Base-by-base conservation (phyloP, 23 tunicate genomes). In the Styela plicata region DNA sequence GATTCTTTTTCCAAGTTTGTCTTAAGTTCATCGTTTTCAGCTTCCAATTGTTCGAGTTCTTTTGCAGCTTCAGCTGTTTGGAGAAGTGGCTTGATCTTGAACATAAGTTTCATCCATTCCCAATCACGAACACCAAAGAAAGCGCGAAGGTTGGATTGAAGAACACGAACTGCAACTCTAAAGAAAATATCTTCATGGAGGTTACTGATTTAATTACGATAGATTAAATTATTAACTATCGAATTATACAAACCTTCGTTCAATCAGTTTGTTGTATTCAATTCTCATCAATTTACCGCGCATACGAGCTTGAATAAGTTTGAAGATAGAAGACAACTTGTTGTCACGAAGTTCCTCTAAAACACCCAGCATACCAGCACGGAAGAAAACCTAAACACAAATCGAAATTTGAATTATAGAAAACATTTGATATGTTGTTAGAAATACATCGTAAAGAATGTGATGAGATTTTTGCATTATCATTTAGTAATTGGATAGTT, bases 321-420 rank as follows among this genome's bases (percentile, higher is more conserved):
- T 87, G 74, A 96, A 85, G 82, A 91, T 88, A 17, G 88, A 69
- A 22, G 99, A 80, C 34, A 96, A 57, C 68, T 86, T 87, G 86
- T 88, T 81, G 86, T 96, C 99, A 29, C 99, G 94, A 71, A 87
- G 74, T 65, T 96, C 99, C 82, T 96, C 99, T 0, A 96, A 85
- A 36, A 44, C 85, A 74, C 95, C 99, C 34, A 96, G 70, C 87
- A 96, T 82, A 73, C 99, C 99, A 65, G 99, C 99, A 20, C 91
- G 86, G 94, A 96, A 96, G 88, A 96, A 96, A 13, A 96, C 89
- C 98, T 93, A 63, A 44, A 44, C 13, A 13, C 13, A 44, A 5
- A 5, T 44, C 7, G 10, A 44, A 5, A 44, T 13, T 7, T 44
- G 7, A 44, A 44, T 44, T 44, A 5, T 44, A 5, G 57, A 5